Base-by-base conservation (phyloP, 2,888 invertebrate genomes). In the Andrena dorsata region DNA sequence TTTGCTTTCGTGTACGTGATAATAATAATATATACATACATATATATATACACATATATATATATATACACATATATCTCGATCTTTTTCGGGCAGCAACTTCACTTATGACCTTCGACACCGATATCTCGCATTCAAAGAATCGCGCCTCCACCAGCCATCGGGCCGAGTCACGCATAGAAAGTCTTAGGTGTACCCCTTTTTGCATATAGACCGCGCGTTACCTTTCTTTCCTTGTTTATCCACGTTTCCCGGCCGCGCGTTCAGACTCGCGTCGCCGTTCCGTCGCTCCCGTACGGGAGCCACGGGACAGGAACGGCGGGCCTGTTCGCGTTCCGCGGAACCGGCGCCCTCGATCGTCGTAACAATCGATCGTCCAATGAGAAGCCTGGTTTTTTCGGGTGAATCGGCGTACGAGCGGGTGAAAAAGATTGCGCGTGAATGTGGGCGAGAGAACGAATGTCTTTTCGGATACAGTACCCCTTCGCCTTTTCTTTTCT, bases 391-490 rank as follows among this genome's bases (percentile, higher is more conserved):
- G 58, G 60, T 56, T 74, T 76, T 74, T 71, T 71, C 76, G 77
- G 68, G 75, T 85, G 85, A 76, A 85, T 83, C 68, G 64, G 69
- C 68, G 81, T 63, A 66, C 49, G 63, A 80, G 83, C 79, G 76
- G 73, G 78, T 82, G 83, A 75, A 70, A 82, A 79, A 64, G 82
- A 16, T 68, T 53, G 79, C 76, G 84, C 80, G 74, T 75, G 80
- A 84, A 83, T 69, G 80, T 61, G 77, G 76, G 79, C 71, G 80
- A 85, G 77, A 78, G 78, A 82, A 76, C 83, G 80, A 70, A 75
- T 61, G 69, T 60, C 80, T 73, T 73, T 26, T 56, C 56, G 56
- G 53, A 77, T 60, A 63, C 78, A 63, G 70, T 61, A 61, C 35
- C 41, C 41, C 79, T 75, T 68, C 80, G 68, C 60, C 56, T 56